A percentile compares a stretch with the other conserved stretches of the same genome.
Conservation (phyloP, 2,113 vertebrate species). For the Perccottus glenii region DNA sequence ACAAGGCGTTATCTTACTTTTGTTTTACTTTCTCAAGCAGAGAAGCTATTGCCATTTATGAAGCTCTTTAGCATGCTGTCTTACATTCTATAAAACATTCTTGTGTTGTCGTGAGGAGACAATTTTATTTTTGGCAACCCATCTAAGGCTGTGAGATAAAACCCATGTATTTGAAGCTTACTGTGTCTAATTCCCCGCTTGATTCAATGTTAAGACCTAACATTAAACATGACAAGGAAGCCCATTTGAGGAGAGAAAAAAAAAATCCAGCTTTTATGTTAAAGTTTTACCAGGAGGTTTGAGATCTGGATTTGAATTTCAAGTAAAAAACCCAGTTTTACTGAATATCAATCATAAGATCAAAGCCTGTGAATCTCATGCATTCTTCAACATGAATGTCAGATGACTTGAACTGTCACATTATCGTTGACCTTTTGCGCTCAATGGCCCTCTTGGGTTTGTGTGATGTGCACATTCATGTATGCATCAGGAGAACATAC, state of each 20-base stretch:
- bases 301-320: neutral
- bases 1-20: too few relatives aligned
- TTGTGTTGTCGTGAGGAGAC: too few relatives aligned
- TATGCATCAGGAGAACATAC: conserved; percentile 29
- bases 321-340: neutral
- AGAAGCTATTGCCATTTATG: too few relatives aligned
- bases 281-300: neutral
- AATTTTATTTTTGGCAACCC: too few relatives aligned
- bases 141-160: too few relatives aligned
- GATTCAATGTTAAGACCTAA: neutral
- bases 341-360: conserved; percentile 2
- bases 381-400: neutral
- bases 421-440: neutral
- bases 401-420: conserved; percentile 24
- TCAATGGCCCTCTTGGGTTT: conserved; percentile 25
- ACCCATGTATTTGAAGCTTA: too few relatives aligned
- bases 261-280: neutral
- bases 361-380: neutral
- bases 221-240: neutral
- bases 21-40: too few relatives aligned
- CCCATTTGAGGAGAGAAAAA: neutral
- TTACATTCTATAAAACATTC: too few relatives aligned
- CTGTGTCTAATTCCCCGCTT: too few relatives aligned
- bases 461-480: conserved; percentile 25
- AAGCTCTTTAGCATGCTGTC: too few relatives aligned